phyloP scores from a whole-genome alignment of 30 jellyfish, hydroid and myxozoan species.

The Mastigias papua region DNA sequence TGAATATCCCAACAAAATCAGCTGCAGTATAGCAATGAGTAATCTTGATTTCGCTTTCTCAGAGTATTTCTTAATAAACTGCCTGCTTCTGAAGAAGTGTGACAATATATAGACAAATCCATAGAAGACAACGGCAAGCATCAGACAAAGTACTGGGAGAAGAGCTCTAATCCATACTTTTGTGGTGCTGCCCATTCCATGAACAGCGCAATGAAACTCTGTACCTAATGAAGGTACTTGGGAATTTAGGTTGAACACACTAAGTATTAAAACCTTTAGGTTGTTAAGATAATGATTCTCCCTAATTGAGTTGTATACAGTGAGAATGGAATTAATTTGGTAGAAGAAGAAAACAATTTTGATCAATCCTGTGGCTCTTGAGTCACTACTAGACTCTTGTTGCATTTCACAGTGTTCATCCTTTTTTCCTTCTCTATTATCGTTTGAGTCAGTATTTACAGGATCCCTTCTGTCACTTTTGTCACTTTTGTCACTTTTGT shows the following conservation, averaged over 20 bases:
- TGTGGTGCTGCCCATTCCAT: neutral
- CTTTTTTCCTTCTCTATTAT: neutral
- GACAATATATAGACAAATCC: neutral
- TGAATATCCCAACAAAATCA: neutral
- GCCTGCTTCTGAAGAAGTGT: neutral
- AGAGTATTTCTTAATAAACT: neutral
- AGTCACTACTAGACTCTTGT: neutral
- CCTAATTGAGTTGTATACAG: neutral
- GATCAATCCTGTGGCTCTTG: constrained; percentile 24
- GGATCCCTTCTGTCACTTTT: too few species aligned
- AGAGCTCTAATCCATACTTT: neutral
- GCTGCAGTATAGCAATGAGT: neutral
- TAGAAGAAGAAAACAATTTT: constrained; percentile 38
- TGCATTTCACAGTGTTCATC: neutral
- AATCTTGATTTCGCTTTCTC: constrained; percentile 13
- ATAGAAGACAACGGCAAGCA: neutral
- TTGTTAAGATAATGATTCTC: neutral
- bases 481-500: too few species aligned
- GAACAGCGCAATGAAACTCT: neutral
- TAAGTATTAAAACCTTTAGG: neutral
- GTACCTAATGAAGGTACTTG: too few species aligned
- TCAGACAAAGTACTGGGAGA: constrained; percentile 7
- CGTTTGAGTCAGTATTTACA: neutral
- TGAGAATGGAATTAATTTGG: constrained; percentile 4
- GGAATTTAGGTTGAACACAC: neutral